phyloP scores from a whole-genome alignment of 2,888 invertebrate genomes.

The Agapostemon virescens region DNA sequence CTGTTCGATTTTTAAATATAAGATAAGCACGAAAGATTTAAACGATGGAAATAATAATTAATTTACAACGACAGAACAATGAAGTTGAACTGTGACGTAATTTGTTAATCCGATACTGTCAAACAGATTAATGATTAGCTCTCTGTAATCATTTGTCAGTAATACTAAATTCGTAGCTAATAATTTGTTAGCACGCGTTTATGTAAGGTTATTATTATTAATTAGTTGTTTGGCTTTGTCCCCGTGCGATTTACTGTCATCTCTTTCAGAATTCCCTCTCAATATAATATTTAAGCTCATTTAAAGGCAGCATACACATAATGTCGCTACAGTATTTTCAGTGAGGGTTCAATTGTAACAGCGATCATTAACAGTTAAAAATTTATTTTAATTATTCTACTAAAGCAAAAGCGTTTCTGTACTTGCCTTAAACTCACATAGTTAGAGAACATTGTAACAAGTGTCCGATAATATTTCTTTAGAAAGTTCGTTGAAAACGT shows the following conservation, averaged over 20 bases:
- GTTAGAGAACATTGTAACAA: too few relatives aligned
- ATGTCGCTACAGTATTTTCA: too few relatives aligned
- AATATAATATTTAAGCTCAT: background rate
- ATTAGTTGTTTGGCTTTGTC: background rate
- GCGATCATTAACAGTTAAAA: background rate
- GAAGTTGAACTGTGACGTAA: background rate
- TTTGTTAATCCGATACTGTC: background rate
- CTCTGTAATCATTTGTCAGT: background rate
- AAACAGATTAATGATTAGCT: background rate
- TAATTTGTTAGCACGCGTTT: background rate
- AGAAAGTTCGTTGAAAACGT: too few relatives aligned
- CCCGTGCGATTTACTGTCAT: constrained; percentile 5
- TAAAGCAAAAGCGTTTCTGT: too few relatives aligned
- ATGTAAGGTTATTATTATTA: background rate
- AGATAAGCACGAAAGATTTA: too few relatives aligned
- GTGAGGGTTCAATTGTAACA: background rate
- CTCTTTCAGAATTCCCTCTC: background rate
- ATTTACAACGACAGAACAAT: too few relatives aligned
- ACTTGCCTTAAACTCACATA: too few relatives aligned
- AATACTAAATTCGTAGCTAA: background rate
- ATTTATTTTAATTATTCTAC: too few relatives aligned
- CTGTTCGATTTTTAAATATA: too few relatives aligned
- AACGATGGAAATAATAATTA: too few relatives aligned
- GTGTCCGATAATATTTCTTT: too few relatives aligned
- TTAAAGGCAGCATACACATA: too few relatives aligned